Percentiles rank a stretch among this genome's conserved stretches.
These are phyloP conservation scores for Pseudeuparius sepicola DNA, from an alignment of 2,888 invertebrate species.

Conservation along the genomic window DNA sequence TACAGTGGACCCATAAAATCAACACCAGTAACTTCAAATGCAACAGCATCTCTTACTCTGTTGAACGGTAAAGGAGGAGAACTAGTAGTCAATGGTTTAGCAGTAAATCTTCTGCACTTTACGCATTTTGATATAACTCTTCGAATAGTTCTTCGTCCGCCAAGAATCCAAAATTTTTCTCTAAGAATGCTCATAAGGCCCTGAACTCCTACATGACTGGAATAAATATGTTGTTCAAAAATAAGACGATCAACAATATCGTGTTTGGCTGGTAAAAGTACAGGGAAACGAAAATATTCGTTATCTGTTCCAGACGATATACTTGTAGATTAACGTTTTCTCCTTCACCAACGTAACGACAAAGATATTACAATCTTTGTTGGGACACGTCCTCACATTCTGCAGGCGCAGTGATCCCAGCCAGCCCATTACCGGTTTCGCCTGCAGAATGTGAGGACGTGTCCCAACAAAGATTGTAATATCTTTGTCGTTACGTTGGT, in stretches of 20 bases:
- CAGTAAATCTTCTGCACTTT: slow-evolving; percentile 19
- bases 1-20: slow-evolving; percentile 35
- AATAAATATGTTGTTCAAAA: slow-evolving; percentile 5
- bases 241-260: slow-evolving; percentile 5
- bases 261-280: slow-evolving; percentile 9
- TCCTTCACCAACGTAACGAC: no score
- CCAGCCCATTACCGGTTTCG: no score
- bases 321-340: no score
- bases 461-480: no score
- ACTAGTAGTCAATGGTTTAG: slow-evolving; percentile 18
- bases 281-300: slow-evolving; percentile 1
- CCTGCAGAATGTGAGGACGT: no score
- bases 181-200: slow-evolving; percentile 17
- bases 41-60: slow-evolving; percentile 23
- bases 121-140: slow-evolving; percentile 15
- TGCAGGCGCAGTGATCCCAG: no score
- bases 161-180: slow-evolving; percentile 21
- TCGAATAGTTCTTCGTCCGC: slow-evolving; percentile 16
- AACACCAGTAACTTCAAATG: slow-evolving; percentile 20
- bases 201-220: slow-evolving; percentile 14
- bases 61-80: slow-evolving; percentile 25
- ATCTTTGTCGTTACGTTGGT: no score
- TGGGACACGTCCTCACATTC: no score
- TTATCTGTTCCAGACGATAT: neutral
- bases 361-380: no score